Percentiles rank a stretch among this genome's conserved stretches.
Conservation (phyloP, 2,888 invertebrate species). For the Sympetrum striolatum region DNA sequence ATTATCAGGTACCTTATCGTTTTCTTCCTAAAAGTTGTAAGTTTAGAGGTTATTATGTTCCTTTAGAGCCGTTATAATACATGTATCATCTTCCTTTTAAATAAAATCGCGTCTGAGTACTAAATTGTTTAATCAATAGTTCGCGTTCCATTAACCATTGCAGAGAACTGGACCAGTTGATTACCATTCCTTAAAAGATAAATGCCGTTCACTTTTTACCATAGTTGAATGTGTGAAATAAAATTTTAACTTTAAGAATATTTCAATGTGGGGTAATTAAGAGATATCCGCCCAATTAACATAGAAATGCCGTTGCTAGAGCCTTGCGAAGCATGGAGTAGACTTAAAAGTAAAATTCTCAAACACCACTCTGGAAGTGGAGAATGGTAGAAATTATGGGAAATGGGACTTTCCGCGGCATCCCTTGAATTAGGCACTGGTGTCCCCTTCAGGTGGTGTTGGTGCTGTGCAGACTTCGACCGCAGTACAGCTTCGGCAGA, state of each 20-base stretch:
- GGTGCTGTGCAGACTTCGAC: conserved; percentile 88
- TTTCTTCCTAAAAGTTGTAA: conserved; percentile 18
- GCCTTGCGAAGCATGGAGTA: not conserved
- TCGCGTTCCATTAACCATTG: too few relatives aligned
- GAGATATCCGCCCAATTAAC: not conserved
- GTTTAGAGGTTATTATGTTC: not conserved
- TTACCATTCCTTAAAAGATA: too few relatives aligned
- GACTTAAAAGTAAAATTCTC: not conserved
- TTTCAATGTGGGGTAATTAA: not conserved
- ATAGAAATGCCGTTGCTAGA: not conserved
- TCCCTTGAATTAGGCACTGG: conserved; percentile 46
- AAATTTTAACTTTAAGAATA: not conserved
- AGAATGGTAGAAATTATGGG: not conserved
- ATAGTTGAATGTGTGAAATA: too few relatives aligned
- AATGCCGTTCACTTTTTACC: too few relatives aligned
- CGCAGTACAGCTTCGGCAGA: conserved; percentile 92
- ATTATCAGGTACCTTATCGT: conserved; percentile 37
- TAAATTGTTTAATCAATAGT: too few relatives aligned
- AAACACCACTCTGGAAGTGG: not conserved
- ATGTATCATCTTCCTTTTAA: too few relatives aligned
- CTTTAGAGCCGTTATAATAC: too few relatives aligned
- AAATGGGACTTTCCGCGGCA: conserved; percentile 47
- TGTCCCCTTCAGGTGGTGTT: conserved; percentile 80
- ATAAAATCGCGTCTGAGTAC: too few relatives aligned
- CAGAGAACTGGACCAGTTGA: too few relatives aligned